Conservation (phyloP, 2,113 vertebrate species). For the Oenanthe oenanthe region DNA sequence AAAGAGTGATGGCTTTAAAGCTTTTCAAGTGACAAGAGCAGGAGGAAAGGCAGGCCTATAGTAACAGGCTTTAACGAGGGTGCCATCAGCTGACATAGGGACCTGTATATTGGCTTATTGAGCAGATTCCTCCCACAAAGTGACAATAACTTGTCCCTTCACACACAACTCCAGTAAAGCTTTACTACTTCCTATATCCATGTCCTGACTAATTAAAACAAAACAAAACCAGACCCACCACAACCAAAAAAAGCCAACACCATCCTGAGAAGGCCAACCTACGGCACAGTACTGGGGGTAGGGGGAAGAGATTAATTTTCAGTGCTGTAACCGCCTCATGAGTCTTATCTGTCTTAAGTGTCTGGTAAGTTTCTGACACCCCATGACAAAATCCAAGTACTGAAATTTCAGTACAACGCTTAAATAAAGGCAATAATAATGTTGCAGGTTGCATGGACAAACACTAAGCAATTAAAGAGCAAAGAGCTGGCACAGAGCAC, state of each 20-base stretch:
- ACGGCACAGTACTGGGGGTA: background rate
- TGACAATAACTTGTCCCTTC: background rate
- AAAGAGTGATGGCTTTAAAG: constrained; percentile 12
- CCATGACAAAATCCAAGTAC: background rate
- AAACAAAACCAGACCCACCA: background rate
- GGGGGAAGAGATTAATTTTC: background rate
- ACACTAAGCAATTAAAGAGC: background rate
- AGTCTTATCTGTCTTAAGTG: background rate
- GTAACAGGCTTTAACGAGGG: background rate
- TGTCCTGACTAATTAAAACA: background rate
- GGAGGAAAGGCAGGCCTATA: constrained; percentile 10
- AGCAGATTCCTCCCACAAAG: constrained; percentile 6
- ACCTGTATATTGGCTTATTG: background rate
- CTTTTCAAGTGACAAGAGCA: constrained; percentile 30
- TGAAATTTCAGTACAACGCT: background rate
- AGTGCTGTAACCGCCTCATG: background rate
- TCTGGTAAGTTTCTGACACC: background rate
- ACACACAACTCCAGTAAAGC: background rate
- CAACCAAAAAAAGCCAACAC: background rate
- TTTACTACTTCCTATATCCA: background rate
- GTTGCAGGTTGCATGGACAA: background rate
- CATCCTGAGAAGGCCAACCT: background rate
- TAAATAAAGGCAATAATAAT: background rate
- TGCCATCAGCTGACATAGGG: background rate
- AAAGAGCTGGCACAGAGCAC: background rate